These are phyloP conservation scores for Tragulus kanchil DNA, from an alignment of 2,113 vertebrate genomes.

Conservation along the genomic window DNA sequence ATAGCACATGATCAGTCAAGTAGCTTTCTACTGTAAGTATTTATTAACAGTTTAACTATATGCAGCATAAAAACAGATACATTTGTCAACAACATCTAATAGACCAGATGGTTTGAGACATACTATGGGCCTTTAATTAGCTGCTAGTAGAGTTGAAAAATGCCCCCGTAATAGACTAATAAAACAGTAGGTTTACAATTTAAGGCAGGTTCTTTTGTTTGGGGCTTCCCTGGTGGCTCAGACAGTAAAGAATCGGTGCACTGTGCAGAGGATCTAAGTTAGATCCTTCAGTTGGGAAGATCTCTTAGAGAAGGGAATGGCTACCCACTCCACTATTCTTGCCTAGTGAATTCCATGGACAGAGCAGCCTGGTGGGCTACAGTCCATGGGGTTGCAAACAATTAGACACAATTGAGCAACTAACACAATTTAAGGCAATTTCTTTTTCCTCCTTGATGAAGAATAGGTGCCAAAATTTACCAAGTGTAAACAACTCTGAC, in stretches of 20 bases:
- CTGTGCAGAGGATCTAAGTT: neutral
- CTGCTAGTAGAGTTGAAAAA: conserved; percentile 60
- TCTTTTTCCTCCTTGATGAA: conserved; percentile 31
- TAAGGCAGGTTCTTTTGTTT: conserved; percentile 48
- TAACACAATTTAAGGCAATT: conserved; percentile 58
- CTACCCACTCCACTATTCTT: no score
- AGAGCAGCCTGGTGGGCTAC: neutral
- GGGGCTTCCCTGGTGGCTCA: neutral
- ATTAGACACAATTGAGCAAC: neutral
- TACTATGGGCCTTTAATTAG: conserved; percentile 63
- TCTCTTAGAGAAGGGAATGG: no score
- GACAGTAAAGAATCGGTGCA: neutral
- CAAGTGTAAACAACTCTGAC: conserved; percentile 50
- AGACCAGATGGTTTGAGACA: conserved; percentile 62
- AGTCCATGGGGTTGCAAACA: neutral
- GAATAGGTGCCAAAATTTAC: neutral
- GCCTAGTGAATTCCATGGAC: neutral
- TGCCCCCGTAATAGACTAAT: conserved; percentile 62
- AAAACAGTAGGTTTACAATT: conserved; percentile 73
- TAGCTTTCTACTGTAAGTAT: conserved; percentile 61
- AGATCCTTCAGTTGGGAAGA: no score
- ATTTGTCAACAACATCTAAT: conserved; percentile 45
- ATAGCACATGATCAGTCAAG: conserved; percentile 12
- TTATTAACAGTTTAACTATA: conserved; percentile 59
- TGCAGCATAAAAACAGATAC: conserved; percentile 10